These are phyloP conservation scores for Chrysopilus asiliformis DNA, from an alignment of 2,888 invertebrate species.

Conservation along the genomic window DNA sequence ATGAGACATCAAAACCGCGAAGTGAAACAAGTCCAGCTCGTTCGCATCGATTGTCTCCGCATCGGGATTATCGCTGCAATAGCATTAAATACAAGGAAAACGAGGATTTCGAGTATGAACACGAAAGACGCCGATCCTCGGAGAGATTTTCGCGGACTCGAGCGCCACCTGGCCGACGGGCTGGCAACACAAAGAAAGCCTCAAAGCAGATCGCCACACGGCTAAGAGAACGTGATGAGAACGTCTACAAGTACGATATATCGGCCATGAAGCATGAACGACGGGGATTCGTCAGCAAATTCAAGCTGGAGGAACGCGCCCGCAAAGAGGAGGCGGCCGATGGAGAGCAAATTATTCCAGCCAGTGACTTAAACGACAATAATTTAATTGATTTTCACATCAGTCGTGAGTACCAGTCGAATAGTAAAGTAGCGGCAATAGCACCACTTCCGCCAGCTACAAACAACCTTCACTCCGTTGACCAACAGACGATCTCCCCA, in stretches of 20 bases:
- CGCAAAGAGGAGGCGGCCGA: conserved; percentile 20
- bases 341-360: conserved; percentile 14
- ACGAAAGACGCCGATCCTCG: conserved; percentile 47
- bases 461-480: too few relatives aligned
- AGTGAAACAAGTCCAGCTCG: conserved; percentile 35
- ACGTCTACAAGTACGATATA: conserved; percentile 33
- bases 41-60: conserved; percentile 32
- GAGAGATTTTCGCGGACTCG: conserved; percentile 51
- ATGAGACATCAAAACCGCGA: conserved; percentile 17
- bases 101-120: conserved; percentile 45
- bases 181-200: conserved; percentile 29
- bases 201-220: conserved; percentile 8
- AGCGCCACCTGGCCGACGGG: conserved; percentile 41
- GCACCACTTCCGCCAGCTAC: too few relatives aligned
- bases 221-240: conserved; percentile 25
- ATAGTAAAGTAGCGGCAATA: not conserved
- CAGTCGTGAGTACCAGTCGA: conserved; percentile 8
- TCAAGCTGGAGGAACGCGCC: conserved; percentile 20
- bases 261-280: conserved; percentile 32
- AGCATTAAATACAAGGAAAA: conserved; percentile 32
- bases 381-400: conserved; percentile 33
- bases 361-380: conserved; percentile 33
- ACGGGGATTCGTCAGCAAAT: conserved; percentile 33
- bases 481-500: too few relatives aligned
- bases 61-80: conserved; percentile 34